phyloP scores from a whole-genome alignment of 2,797 vertebrate genomes.

The Hephaestus fuliginosus region DNA sequence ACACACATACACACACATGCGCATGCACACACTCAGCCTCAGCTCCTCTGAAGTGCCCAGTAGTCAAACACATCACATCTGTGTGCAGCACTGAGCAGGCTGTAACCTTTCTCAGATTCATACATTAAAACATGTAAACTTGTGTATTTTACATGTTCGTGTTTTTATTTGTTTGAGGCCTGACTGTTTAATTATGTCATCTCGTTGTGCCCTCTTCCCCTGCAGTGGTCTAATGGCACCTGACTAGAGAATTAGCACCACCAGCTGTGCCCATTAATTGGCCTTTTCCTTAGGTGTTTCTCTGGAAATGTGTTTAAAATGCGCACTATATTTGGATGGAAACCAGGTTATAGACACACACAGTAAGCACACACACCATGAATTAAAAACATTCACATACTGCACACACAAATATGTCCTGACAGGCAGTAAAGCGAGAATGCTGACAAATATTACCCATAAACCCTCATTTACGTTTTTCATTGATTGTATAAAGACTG shows the following conservation, averaged over 20 bases:
- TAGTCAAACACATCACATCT: no score
- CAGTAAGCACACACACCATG: neutral
- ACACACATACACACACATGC: slow-evolving; percentile 7
- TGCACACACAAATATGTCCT: neutral
- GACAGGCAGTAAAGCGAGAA: no score
- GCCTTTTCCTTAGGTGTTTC: neutral
- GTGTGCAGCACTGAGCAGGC: neutral
- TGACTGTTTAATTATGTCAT: no score
- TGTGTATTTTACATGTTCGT: no score
- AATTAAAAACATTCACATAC: neutral
- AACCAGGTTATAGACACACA: neutral
- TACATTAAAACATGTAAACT: neutral
- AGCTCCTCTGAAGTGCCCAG: no score
- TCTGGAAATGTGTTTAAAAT: neutral
- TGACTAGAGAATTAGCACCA: neutral
- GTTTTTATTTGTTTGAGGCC: no score
- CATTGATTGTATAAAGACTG: neutral
- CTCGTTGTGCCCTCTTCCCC: no score
- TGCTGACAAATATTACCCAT: no score
- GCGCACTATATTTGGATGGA: no score
- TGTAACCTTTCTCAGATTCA: neutral
- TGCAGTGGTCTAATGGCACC: neutral
- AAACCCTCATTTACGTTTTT: neutral
- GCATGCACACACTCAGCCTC: neutral
- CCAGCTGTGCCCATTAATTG: neutral